Evolutionary conservation across 1,140 invertebrate species (phyloP), one percentile per base, ranked within the genome.

Genomic region (Trichonephila inaurata): DNA sequence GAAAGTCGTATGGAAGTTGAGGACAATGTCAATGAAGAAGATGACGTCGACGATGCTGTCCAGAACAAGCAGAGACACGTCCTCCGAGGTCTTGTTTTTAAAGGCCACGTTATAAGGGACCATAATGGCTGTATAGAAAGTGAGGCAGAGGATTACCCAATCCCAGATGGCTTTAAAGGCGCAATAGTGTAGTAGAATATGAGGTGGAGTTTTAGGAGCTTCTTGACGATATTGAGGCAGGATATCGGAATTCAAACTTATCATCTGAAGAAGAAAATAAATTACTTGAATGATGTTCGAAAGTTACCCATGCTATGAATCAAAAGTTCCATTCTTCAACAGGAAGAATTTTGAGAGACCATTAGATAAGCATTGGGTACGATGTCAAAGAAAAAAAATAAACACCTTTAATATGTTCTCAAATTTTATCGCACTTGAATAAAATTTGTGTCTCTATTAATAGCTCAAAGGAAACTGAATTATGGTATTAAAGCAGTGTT

Each of bases 71-170:
- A 99, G 97, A 94, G 98, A 98, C 89, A 99, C 98, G 96, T 99
- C 99, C 96, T 99, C 99, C 96, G 99, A 99, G 94, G 98, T 99
- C 96, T 99, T 99, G 96, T 99, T 99, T 96, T 99, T 99, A 97
- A 99, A 99, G 95, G 99, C 99, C 95, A 99, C 99, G 96, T 99
- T 99, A 97, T 99, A 99, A 94, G 99, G 99, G 95, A 99, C 99
- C 98, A 99, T 99, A 96, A 99, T 99, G 96, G 99, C 99, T 94
- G 99, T 99, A 97, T 99, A 99, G 97, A 99, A 99, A 95, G 99
- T 99, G 95, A 99, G 97, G 96, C 98, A 99, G 94, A 99, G 97
- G 96, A 99, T 99, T 96, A 99, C 98, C 99, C 99, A 99, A 97
- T 99, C 99, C 99, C 99, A 99, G 95, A 99, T 98, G 94, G 99